Evolutionary conservation across 2,888 invertebrate genomes (phyloP).

Genomic region (Amphipoea oculea): DNA sequence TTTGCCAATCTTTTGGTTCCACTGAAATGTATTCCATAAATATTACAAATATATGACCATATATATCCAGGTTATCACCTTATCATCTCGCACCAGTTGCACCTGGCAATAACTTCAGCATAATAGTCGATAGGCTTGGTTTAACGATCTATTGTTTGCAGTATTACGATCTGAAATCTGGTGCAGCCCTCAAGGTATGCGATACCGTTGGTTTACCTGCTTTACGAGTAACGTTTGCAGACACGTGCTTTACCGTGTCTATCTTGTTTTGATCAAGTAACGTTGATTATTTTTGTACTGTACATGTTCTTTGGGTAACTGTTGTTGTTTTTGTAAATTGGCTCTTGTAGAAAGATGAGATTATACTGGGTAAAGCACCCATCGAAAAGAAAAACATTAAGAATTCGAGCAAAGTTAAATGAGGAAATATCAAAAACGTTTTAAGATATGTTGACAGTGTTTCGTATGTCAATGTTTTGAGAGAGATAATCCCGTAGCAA

Average conservation of each 20-base stretch:
- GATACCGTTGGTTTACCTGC: slow-evolving; percentile 56
- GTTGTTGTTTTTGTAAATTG: background rate
- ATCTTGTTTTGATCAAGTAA: slow-evolving; percentile 4
- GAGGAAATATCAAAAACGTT: background rate
- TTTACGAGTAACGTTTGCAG: slow-evolving; percentile 23
- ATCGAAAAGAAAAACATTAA: background rate
- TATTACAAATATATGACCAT: background rate
- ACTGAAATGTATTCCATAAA: background rate
- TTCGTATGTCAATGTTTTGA: background rate
- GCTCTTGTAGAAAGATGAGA: background rate
- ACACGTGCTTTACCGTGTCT: slow-evolving; percentile 32
- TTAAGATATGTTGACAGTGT: background rate
- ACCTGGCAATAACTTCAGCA: slow-evolving; percentile 44
- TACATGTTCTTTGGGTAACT: background rate
- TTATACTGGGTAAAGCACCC: background rate
- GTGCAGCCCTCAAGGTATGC: slow-evolving; percentile 59
- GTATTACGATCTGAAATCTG: slow-evolving; percentile 52
- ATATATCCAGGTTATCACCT: slow-evolving; percentile 39
- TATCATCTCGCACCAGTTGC: slow-evolving; percentile 53
- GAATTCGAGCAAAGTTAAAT: background rate
- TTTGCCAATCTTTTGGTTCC: background rate
- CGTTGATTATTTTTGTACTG: background rate
- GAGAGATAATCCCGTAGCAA: background rate
- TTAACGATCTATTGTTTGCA: slow-evolving; percentile 62
- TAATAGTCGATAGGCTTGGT: slow-evolving; percentile 47